These are phyloP conservation scores for Heliocidaris tuberculata DNA, from an alignment of 35 echinoderm and acorn worm species.

Conservation along the genomic window DNA sequence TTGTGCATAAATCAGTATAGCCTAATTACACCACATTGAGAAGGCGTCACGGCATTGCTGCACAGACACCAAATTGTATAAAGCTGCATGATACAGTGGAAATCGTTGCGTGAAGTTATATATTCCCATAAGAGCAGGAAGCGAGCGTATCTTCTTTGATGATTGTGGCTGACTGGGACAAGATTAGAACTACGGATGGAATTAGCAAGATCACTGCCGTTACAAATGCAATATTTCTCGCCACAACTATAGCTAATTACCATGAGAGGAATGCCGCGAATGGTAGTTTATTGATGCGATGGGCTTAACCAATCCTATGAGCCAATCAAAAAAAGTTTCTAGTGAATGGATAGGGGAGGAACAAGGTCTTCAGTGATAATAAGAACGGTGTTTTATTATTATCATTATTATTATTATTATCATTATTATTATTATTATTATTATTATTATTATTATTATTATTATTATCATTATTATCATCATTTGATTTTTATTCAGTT, in stretches of 20 bases:
- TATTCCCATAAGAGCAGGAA: background rate
- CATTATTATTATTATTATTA: too few species aligned
- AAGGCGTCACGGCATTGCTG: background rate
- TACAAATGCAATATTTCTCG: constrained; percentile 12
- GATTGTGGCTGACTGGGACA: background rate
- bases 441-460: too few species aligned
- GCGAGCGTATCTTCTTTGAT: background rate
- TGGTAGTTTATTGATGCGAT: background rate
- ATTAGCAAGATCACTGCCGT: background rate
- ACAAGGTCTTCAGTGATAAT: background rate
- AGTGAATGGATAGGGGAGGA: background rate
- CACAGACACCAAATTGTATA: background rate
- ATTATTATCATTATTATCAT: too few species aligned
- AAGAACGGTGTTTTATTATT: too few species aligned
- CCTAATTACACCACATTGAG: background rate
- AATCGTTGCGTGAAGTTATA: background rate
- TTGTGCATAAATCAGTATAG: constrained; percentile 11
- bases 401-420: too few species aligned
- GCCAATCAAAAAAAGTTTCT: background rate
- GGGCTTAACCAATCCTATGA: background rate
- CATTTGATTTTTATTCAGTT: too few species aligned
- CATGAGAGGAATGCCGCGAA: background rate
- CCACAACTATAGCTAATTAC: background rate
- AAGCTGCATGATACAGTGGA: background rate
- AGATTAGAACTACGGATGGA: background rate